A percentile compares a stretch with the other conserved stretches of the same genome.
Conservation (phyloP, 2,797 vertebrate species). For the Pipistrellus pipistrellus region DNA sequence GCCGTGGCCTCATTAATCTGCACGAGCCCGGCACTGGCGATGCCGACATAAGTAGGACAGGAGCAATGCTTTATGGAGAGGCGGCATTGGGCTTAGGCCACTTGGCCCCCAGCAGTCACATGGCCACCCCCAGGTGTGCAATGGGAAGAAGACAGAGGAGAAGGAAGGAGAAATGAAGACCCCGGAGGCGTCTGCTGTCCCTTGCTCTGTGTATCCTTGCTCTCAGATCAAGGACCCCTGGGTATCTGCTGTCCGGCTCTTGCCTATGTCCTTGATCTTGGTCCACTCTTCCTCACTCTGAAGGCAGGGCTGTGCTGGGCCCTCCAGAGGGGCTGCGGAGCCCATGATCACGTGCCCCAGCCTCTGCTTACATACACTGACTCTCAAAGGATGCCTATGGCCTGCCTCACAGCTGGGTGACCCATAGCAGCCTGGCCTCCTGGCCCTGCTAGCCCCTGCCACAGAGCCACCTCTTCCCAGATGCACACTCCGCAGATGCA, state of each 20-base stretch:
- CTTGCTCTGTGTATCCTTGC: neutral
- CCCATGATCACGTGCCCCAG: neutral
- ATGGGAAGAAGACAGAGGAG: neutral
- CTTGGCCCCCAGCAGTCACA: conserved; percentile 60
- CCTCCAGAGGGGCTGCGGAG: neutral
- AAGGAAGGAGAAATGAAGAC: conserved; percentile 50
- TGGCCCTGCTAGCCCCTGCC: neutral
- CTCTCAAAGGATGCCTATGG: neutral
- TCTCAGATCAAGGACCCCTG: neutral
- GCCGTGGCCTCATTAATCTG: conserved; percentile 86
- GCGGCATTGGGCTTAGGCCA: conserved; percentile 48
- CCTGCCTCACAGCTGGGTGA: neutral
- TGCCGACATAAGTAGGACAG: conserved; percentile 77
- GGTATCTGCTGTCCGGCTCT: neutral
- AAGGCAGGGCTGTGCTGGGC: neutral
- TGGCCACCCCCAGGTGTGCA: neutral
- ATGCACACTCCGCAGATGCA: rapidly evolving
- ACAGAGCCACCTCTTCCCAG: neutral
- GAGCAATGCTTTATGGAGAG: conserved; percentile 51
- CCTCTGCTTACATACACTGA: neutral
- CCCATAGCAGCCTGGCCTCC: neutral
- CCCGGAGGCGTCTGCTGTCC: neutral
- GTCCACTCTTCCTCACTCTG: neutral
- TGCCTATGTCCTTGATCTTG: neutral
- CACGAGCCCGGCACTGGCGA: conserved; percentile 47